A percentile compares a stretch with the other conserved stretches of the same genome.
These are phyloP conservation scores for Sternarchorhynchus goeldii DNA, from an alignment of 2,797 vertebrate species.

Conservation along the genomic window DNA sequence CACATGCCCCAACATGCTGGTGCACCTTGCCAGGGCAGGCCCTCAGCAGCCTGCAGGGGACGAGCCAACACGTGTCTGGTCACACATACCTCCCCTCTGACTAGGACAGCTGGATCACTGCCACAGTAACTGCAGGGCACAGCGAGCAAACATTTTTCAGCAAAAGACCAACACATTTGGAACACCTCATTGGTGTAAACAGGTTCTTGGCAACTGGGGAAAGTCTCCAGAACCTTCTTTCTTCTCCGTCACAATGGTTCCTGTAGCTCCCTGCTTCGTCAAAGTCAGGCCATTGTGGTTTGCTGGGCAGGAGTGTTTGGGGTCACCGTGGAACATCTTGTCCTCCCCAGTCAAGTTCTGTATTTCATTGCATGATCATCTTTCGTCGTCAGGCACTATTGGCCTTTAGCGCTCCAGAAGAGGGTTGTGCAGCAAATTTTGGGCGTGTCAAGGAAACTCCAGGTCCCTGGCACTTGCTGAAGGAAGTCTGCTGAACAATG, in stretches of 20 bases:
- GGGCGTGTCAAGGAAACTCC: not conserved
- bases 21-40: not conserved
- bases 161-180: too few species aligned
- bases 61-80: slow-evolving; percentile 8
- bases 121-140: slow-evolving; percentile 9
- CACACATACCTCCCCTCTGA: slow-evolving; percentile 15
- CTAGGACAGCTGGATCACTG: slow-evolving; percentile 17
- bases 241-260: not conserved
- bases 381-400: not conserved
- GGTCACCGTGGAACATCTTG: not conserved
- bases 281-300: not conserved
- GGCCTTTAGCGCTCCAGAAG: not conserved
- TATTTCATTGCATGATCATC: not conserved
- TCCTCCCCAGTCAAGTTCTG: not conserved
- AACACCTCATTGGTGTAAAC: not conserved
- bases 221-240: not conserved
- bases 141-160: not conserved
- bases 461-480: not conserved
- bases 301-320: not conserved
- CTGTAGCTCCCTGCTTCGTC: not conserved
- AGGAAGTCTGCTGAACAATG: not conserved
- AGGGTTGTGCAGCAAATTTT: not conserved
- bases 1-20: not conserved
- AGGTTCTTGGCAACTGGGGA: not conserved
- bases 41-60: not conserved